Conservation (phyloP, 37 sponge, comb jelly and placozoan genomes). For the Mnemiopsis leidyi region DNA sequence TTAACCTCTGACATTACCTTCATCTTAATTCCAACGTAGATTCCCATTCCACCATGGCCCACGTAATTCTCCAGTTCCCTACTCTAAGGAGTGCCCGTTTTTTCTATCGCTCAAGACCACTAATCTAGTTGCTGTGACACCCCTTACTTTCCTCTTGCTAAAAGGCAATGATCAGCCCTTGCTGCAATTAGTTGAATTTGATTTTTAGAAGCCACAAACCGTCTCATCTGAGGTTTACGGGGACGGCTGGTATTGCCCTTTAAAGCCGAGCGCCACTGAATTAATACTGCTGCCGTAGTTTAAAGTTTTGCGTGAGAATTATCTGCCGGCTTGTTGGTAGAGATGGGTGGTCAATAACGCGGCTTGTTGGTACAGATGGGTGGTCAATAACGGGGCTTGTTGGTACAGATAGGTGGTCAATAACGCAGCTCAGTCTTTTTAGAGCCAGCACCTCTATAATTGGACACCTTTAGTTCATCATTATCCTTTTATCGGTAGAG, state of each 20-base stretch:
- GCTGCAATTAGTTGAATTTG: background rate
- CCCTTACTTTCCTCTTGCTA: background rate
- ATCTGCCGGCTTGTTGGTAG: background rate
- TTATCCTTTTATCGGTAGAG: background rate
- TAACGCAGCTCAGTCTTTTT: too few species aligned
- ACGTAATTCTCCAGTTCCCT: background rate
- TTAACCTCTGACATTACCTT: background rate
- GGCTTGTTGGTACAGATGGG: too few species aligned
- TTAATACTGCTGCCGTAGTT: background rate
- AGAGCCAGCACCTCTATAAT: too few species aligned
- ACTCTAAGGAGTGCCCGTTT: background rate
- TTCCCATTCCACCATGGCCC: background rate
- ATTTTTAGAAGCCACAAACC: background rate
- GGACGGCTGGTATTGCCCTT: background rate
- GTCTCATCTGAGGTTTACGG: background rate
- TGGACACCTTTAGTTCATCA: background rate
- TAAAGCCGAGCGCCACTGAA: background rate
- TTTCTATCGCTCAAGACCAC: background rate
- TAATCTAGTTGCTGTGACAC: too few species aligned
- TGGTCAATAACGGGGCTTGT: too few species aligned
- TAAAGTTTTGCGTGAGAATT: background rate
- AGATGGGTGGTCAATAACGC: too few species aligned
- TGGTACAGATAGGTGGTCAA: too few species aligned
- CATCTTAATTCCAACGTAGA: background rate
- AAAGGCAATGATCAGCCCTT: background rate